Evolutionary conservation across 1,140 invertebrate genomes (phyloP), one percentile per base, ranked within the genome.

Genomic region (Gonatopus flavifemur): DNA sequence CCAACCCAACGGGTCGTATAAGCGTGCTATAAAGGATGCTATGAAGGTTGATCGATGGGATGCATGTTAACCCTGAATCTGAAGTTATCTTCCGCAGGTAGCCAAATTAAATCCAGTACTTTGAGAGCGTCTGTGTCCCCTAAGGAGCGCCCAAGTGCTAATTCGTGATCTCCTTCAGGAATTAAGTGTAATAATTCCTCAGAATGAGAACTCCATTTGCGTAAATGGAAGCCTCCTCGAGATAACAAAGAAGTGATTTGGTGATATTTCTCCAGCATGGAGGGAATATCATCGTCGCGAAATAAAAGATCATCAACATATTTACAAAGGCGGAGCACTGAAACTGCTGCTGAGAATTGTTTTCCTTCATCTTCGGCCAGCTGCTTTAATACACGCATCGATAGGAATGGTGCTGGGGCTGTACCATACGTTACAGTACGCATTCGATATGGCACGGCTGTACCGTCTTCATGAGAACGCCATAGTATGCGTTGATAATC

Each of bases 361-460:
- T 8, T 0, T 4, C 15, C 19, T 13, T 43, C 28, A 3, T 43
- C 41, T 0, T 10, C 12, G 0, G 43, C 20, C 2, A 45, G 10
- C 19, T 45, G 32, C 5, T 24, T 12, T 1, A 43, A n/a, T 1
- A 43, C 25, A 3, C 18, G 32, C 7, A 22, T 35, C 0, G 43
- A 30, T 10, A 45, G n/a, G n/a, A 21, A 36, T 2, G 43, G 32
- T 1, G 32, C 31, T 0, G 18, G 21, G 8, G 32, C 32, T 0
- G 20, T 21, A 3, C 45, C 39, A 15, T 48, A 53, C 0, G 39
- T 43, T 1, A 53, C 42, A 1, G 45, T 48, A 10, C 31, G 42
- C 7, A 39, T 18, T 0, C 45, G 28, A 20, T 44, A 44, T 0
- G 32, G 32, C 0, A 36, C 32, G 3, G 43, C 35, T 33, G 22